These are phyloP conservation scores for Hyles lineata DNA, from an alignment of 2,888 invertebrate species.

Conservation along the genomic window DNA sequence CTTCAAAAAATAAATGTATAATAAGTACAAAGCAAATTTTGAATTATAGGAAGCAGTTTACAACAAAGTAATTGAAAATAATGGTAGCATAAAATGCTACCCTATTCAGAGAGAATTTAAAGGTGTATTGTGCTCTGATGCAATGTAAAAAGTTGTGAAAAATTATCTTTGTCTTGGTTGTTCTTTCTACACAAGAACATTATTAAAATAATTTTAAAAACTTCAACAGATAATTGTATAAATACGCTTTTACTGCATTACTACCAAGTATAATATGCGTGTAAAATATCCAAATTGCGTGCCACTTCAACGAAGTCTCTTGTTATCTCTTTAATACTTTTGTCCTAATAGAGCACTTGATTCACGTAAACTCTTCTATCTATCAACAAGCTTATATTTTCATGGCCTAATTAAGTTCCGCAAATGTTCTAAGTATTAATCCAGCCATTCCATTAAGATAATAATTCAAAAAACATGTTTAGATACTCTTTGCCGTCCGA, in stretches of 20 bases:
- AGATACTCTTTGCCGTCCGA: neutral
- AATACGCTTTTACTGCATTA: neutral
- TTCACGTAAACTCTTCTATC: neutral
- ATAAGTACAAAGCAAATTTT: neutral
- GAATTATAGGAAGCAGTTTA: neutral
- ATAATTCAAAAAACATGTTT: slow-evolving; percentile 19
- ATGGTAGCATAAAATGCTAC: slow-evolving; percentile 1
- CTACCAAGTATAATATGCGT: neutral
- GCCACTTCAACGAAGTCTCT: neutral
- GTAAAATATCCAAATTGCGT: neutral
- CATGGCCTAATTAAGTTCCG: no score
- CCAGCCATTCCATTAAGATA: slow-evolving; percentile 2
- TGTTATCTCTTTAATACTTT: neutral
- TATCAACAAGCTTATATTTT: neutral
- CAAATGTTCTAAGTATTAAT: neutral
- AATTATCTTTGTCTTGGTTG: neutral
- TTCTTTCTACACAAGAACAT: no score
- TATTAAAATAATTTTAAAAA: no score
- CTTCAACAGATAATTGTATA: neutral
- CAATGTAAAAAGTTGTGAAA: neutral
- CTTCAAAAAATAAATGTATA: neutral
- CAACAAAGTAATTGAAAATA: neutral
- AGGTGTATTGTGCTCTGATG: neutral
- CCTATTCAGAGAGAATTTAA: neutral
- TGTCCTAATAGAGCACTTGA: neutral